Base-by-base conservation (phyloP, 1,140 invertebrate species). In the Neelides sp. region DNA sequence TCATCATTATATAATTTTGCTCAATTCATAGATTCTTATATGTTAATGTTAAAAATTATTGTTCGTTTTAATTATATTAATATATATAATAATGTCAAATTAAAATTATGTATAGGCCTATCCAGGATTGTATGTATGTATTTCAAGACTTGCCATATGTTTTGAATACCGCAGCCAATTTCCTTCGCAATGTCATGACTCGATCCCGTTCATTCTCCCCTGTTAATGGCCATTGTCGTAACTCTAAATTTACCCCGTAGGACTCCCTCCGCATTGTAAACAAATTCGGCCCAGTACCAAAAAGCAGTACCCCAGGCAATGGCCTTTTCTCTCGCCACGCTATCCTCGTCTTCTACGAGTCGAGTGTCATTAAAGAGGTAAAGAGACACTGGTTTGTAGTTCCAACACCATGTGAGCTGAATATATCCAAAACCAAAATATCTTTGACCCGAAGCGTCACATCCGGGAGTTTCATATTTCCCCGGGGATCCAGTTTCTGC, bases 341-440 rank as follows among this genome's bases (percentile, higher is more conserved):
- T 45, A 23, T 55, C 54, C 12, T 48, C 12, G 4, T 55, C 48
- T 17, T 32, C 27, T 42, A 51, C 22, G 35, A 55, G 41, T 49
- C n/a, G n/a, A n/a, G n/a, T n/a, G n/a, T n/a, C n/a, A n/a, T n/a
- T n/a, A n/a, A n/a, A 55, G 7, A 55, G 44, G 13, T 47, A 42
- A 37, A 42, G 30, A 12, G 54, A 55, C 4, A 49, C 54, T 15
- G 40, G 40, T 20, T 50, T 27, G 45, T 56, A 56, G 20, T 55
- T 55, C 34, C 48, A 46, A 20, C 54, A 55, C 54, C 54, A 55
- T 2, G 35, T 51, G 26, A 55, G 22, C n/a, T 55, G 54, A 36
- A 55, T 59, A 39, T 51, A 59, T 10, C 57, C 57, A 24, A 52
- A 24, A 2, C 57, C 57, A 19, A 52, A 59, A 43, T 59, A 59